Conservation (phyloP, 2,113 vertebrate species). For the Kryptolebias marmoratus region DNA sequence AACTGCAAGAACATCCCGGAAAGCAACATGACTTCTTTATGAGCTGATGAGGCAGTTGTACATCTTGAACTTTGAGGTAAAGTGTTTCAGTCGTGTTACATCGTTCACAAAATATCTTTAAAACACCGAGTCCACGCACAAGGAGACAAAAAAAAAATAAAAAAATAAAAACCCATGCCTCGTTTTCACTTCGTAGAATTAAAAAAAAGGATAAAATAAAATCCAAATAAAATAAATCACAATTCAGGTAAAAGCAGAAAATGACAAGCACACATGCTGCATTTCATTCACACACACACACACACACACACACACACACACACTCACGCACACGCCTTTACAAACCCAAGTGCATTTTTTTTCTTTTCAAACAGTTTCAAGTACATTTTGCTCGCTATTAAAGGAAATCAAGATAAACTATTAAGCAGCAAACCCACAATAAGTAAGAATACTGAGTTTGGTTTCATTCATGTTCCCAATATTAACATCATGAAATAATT, state of each 20-base stretch:
- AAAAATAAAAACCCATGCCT: constrained; percentile 66
- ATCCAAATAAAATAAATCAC: constrained; percentile 72
- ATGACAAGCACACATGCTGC: constrained; percentile 81
- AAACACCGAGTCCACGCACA: constrained; percentile 74
- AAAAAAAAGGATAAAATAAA: constrained; percentile 53
- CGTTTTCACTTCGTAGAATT: constrained; percentile 67
- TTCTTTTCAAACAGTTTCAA: constrained; percentile 78
- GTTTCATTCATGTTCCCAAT: constrained; percentile 76
- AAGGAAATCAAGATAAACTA: constrained; percentile 71
- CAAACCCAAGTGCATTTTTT: constrained; percentile 81
- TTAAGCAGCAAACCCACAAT: constrained; percentile 80
- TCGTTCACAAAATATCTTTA: constrained; percentile 81
- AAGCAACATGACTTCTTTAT: constrained; percentile 78
- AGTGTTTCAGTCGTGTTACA: constrained; percentile 82
- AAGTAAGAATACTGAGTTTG: constrained; percentile 83
- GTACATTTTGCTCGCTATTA: constrained; percentile 76
- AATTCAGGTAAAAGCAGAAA: constrained; percentile 80
- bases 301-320: constrained; percentile 63
- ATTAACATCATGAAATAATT: constrained; percentile 72
- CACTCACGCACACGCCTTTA: constrained; percentile 64
- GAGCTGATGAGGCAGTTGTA: constrained; percentile 85
- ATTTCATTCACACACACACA: constrained; percentile 71
- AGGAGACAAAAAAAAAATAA: constrained; percentile 56
- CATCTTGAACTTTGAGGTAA: constrained; percentile 85
- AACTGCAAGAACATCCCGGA: constrained; percentile 79